Evolutionary conservation across 2,113 vertebrate species (phyloP).

Genomic region (Psephotus haematonotus): DNA sequence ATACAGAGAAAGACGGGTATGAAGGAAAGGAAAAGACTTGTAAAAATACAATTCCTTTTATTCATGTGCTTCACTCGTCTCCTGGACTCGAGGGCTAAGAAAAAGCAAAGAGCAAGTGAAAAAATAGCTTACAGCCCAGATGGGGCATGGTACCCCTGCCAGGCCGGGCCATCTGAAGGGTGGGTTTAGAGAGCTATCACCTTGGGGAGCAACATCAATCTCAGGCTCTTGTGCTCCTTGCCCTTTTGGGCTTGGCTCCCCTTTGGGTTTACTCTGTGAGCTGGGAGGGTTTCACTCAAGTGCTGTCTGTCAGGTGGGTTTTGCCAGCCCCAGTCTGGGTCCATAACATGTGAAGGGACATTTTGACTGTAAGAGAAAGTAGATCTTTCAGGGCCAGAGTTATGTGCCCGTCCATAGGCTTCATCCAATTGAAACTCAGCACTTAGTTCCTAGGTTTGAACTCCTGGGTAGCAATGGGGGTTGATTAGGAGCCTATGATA

Average conservation of each 20-base stretch:
- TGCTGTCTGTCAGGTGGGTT: not conserved
- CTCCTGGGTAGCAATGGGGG: not conserved
- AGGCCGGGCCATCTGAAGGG: not conserved
- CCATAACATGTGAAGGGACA: not conserved
- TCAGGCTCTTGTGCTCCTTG: not conserved
- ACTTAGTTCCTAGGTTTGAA: accelerated
- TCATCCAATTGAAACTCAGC: not conserved
- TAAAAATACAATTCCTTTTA: not conserved
- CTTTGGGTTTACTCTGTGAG: not conserved
- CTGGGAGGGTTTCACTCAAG: not conserved
- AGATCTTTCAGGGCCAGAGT: not conserved
- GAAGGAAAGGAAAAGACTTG: not conserved
- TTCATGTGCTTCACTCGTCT: not conserved
- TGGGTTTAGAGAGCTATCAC: not conserved
- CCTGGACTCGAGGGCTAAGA: not conserved
- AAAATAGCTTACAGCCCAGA: not conserved
- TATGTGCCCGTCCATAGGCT: not conserved
- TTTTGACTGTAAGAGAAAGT: not conserved
- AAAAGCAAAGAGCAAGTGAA: not conserved
- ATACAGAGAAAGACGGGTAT: not conserved
- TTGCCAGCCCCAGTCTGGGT: not conserved
- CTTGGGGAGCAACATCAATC: not conserved
- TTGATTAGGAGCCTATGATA: not conserved
- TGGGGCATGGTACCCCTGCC: not conserved
- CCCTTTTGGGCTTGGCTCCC: not conserved